Evolutionary conservation across 2,113 vertebrate genomes (phyloP), one percentile per base, ranked within the genome.

Genomic region (Aegotheles bennettii): DNA sequence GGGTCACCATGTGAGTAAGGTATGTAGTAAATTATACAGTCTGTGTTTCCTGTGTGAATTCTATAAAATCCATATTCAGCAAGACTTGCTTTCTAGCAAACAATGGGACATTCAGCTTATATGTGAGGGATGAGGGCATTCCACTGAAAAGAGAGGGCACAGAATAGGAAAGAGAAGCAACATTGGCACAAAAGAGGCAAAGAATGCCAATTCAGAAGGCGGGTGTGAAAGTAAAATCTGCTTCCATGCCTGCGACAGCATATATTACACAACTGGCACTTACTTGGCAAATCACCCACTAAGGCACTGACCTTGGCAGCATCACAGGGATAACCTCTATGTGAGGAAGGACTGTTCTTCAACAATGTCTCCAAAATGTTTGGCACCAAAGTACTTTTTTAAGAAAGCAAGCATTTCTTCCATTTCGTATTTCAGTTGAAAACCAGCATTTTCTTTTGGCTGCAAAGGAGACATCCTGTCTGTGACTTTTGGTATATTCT

Each of bases 191-290:
- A 98, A 98, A 94, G 95, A 77, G 75, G 83, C 93, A 96, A 97
- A 98, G 97, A 97, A 90, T 56, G 60, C 76, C 73, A 96, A 96
- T 98, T 97, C 95, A 96, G 90, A 81, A 89, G 84, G 94, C 61
- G 87, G 85, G 89, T 97, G 97, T 96, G 98, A 98, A 97, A 96
- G 85, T 38, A 77, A 75, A 86, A 97, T 95, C 89, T 89, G 84
- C 95, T 95, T 95, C 93, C 96, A 96, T 45, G 93, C 94, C 84
- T 91, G 90, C 97, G 97, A 75, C 95, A 51, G 96, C 94, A 92
- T 94, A 97, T 95, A 97, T 96, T 92, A 94, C 94, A 85, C 86
- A 76, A 97, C 91, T 97, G 98, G 96, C 97, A 98, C 80, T 98
- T 97, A 43, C 92, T 98, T 98, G 98, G 98, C 98, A 95, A 90